These are phyloP conservation scores for Sinhomidia bicolor DNA, from an alignment of 2,888 invertebrate genomes.

Conservation along the genomic window DNA sequence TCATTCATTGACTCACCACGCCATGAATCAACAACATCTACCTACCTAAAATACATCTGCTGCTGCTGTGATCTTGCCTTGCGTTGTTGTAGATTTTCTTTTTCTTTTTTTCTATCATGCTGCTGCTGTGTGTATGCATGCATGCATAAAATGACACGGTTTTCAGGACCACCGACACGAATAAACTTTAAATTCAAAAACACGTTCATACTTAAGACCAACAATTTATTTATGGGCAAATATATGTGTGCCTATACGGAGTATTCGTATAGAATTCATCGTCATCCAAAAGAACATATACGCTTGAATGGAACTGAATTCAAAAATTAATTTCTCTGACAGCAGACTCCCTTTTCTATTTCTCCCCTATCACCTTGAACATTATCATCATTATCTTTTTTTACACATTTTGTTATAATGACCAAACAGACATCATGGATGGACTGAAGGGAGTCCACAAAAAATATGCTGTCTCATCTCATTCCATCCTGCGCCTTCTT, in stretches of 20 bases:
- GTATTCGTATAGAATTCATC: neutral
- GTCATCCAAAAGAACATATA: neutral
- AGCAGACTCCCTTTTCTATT: slow-evolving; percentile 41
- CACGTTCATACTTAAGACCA: slow-evolving; percentile 20
- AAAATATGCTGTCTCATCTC: slow-evolving; percentile 50
- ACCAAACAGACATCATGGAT: neutral
- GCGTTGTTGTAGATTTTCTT: too few species aligned
- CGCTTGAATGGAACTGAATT: slow-evolving; percentile 69
- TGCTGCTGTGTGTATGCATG: neutral
- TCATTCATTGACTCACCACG: slow-evolving; percentile 49
- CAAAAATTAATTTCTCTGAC: slow-evolving; percentile 70
- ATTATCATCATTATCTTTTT: neutral
- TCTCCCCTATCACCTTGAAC: slow-evolving; percentile 44
- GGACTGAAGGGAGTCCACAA: slow-evolving; percentile 25
- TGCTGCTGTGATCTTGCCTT: slow-evolving; percentile 12
- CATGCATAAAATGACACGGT: slow-evolving; percentile 68
- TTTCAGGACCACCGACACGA: slow-evolving; percentile 59
- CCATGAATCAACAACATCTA: slow-evolving; percentile 19
- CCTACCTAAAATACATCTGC: neutral
- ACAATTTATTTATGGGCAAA: too few species aligned
- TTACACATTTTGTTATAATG: slow-evolving; percentile 11
- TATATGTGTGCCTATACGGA: neutral
- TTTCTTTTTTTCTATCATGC: neutral
- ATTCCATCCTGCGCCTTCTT: slow-evolving; percentile 6
- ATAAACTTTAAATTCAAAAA: slow-evolving; percentile 27